Evolutionary conservation across 2,113 vertebrate genomes (phyloP), one percentile per base, ranked within the genome.

Genomic region (Gymnarchus niloticus): DNA sequence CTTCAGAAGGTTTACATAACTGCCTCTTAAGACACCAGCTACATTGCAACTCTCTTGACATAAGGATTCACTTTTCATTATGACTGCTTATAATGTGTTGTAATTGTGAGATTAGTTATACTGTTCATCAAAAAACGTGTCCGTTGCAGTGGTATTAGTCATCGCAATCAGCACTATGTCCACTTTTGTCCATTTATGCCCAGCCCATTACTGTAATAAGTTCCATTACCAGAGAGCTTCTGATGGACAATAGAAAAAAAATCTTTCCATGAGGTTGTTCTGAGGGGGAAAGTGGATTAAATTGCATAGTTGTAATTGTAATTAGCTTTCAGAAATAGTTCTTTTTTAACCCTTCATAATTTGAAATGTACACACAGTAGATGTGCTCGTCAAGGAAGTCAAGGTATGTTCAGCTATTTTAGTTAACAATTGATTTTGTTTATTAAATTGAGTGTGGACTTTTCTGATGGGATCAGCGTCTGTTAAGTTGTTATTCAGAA

Each of bases 281-380:
- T 23, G 76, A n/a, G 76, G 65, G 65, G 28, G 41, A 1, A 73
- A 73, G 41, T 73, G 76, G 44, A 23, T 44, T 48, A n/a, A 78
- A 78, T 48, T 46, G 76, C 37, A 78, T 78, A 78, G 44, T n/a
- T 78, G 41, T 69, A 37, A 78, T 78, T 78, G 23, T 37, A 78
- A 78, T 78, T 78, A 48, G 21, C 17, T 23, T 9, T 78, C 44
- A 78, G 76, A 48, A 23, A 48, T 78, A 10, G 76, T 48, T 44
- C 14, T 7, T 78, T 46, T 78, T 78, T 21, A 23, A 9, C 8
- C 9, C 46, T 33, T 78, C 2, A 48, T 78, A 41, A 37, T 69
- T 73, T 73, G 2, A 0, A 19, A 73, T n/a, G 41, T 49, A n/a
- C 44, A n/a, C 14, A 73, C 19, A 33, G 6, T 33, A 37, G 41